A percentile compares a stretch with the other conserved stretches of the same genome.
These are phyloP conservation scores for Protonemura montana DNA, from an alignment of 2,888 invertebrate genomes.

Conservation along the genomic window DNA sequence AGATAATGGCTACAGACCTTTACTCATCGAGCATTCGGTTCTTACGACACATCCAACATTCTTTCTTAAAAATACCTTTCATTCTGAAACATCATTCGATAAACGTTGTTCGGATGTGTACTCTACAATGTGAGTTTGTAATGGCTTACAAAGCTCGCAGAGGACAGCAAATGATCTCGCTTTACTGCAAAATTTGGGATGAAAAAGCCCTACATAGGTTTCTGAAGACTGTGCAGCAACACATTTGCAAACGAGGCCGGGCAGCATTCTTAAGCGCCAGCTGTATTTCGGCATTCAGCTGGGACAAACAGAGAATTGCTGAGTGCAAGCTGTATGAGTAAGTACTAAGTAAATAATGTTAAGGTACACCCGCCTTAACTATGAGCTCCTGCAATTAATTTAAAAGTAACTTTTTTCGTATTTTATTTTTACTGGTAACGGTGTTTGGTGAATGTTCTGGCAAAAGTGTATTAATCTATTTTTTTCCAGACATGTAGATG, in stretches of 20 bases:
- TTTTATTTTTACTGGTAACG: neutral
- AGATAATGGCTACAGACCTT: neutral
- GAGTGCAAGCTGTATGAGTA: constrained; percentile 65
- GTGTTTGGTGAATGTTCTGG: too few relatives aligned
- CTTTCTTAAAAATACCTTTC: constrained; percentile 42
- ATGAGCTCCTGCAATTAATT: too few relatives aligned
- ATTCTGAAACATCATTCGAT: constrained; percentile 61
- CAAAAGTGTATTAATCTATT: too few relatives aligned
- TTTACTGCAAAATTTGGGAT: constrained; percentile 71
- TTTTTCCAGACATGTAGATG: constrained; percentile 60
- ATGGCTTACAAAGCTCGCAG: constrained; percentile 68
- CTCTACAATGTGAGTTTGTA: constrained; percentile 57
- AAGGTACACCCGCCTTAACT: too few relatives aligned
- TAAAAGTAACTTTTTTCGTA: too few relatives aligned
- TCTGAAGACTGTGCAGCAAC: constrained; percentile 59
- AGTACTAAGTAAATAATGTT: too few relatives aligned
- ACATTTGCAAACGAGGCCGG: constrained; percentile 61
- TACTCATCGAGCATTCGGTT: neutral
- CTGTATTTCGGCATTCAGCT: constrained; percentile 66
- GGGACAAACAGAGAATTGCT: constrained; percentile 68
- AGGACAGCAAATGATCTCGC: constrained; percentile 69
- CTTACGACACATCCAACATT: constrained; percentile 20
- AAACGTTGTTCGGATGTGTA: constrained; percentile 63
- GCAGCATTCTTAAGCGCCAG: constrained; percentile 66
- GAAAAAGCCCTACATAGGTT: constrained; percentile 66